Base-by-base conservation (phyloP, 2,113 vertebrate species). In the Propithecus coquereli region DNA sequence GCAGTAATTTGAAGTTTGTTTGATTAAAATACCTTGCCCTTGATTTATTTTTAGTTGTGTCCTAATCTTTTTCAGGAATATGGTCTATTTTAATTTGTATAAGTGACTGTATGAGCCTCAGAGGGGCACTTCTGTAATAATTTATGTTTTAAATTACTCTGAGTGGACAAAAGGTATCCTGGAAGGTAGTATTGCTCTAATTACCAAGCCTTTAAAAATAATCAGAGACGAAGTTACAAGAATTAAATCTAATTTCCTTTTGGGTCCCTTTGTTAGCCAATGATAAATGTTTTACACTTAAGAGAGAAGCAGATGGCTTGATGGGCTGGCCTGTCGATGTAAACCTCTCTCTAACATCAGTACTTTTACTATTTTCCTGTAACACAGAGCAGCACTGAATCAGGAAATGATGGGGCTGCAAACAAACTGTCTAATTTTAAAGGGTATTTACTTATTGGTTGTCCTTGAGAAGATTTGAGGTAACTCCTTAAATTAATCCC, bases 241-340 rank as follows among this genome's bases (percentile, higher is more conserved):
- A 87, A 71, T 94, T 80, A 86, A 80, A 87, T 89, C 63, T 89
- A 47, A 90, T 80, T 96, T 97, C 71, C 84, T 97, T 63, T 95
- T 45, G 85, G 71, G 52, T 34, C 76, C 50, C 65, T 95, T 94
- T 63, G 77, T 90, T 85, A 96, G 80, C 23, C 22, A 95, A 66
- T 30, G 71, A 83, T 50, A 70, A 95, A 18, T 84, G 34, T 74
- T 89, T 71, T 80, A 80, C 6, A 68, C 18, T 20, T n/a, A 37
- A 92, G 52, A 97, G 79, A 82, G n/a, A 68, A 76, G 63, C 61
- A 84, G 68, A 25, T 12, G 23, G 18, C n/a, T 80, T 57, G 30
- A 43, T 17, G 25, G 59, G 14, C 11, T n/a, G 61, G 32, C 32
- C 2, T n/a, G 66, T 81, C 71, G 63, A 32, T 63, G 63, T 32